Evolutionary conservation across 2,797 vertebrate species (phyloP).

Genomic region (Periophthalmus magnuspinnatus): DNA sequence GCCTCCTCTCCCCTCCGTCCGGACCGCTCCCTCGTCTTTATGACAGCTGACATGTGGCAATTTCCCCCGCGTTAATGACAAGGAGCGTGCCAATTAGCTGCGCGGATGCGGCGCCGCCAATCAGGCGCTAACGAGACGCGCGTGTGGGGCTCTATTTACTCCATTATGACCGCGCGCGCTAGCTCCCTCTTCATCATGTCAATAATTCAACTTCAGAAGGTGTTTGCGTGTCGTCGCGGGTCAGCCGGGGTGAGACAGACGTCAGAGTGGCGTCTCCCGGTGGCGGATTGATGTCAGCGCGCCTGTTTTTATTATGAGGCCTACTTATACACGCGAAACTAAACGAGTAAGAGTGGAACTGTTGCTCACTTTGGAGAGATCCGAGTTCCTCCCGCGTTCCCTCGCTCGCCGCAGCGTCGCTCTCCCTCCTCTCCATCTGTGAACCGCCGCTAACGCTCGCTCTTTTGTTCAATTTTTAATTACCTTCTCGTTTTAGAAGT

Average conservation of each 20-base stretch:
- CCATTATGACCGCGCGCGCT: conserved; percentile 62
- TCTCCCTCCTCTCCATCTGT: conserved; percentile 58
- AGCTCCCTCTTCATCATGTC: conserved; percentile 25
- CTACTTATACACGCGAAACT: conserved; percentile 49
- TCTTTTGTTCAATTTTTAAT: conserved; percentile 78
- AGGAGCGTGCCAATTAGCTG: conserved; percentile 93
- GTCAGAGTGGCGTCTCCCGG: background rate
- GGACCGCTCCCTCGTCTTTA: conserved; percentile 52
- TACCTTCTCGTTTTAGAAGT: conserved; percentile 66
- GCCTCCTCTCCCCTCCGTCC: conserved; percentile 25
- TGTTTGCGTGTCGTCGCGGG: background rate
- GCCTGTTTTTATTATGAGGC: conserved; percentile 44
- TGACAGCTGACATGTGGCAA: conserved; percentile 86
- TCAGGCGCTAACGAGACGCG: conserved; percentile 86
- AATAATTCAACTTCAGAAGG: conserved; percentile 12
- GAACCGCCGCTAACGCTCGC: conserved; percentile 50
- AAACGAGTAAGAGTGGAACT: conserved; percentile 51
- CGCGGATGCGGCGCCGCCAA: conserved; percentile 87
- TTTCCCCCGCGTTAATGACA: conserved; percentile 88
- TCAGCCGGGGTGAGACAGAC: background rate
- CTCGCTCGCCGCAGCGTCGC: conserved; percentile 38
- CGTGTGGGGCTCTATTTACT: conserved; percentile 49
- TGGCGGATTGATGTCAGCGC: conserved; percentile 18
- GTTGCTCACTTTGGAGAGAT: conserved; percentile 53
- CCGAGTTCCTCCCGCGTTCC: conserved; percentile 39